Evolutionary conservation across 1,140 invertebrate species (phyloP), one percentile per base, ranked within the genome.

Genomic region (Bradysia coprophila): DNA sequence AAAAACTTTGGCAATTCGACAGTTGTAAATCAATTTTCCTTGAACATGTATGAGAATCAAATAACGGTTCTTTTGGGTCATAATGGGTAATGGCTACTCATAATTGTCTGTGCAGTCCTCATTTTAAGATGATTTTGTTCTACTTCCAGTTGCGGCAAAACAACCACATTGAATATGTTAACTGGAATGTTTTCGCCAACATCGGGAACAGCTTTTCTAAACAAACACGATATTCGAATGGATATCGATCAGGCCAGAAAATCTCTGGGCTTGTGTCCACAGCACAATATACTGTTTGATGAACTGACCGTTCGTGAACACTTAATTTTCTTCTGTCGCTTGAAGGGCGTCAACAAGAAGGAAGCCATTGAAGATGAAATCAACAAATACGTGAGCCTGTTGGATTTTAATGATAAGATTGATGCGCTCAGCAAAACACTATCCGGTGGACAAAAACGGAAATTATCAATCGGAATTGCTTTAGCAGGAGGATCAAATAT

Each of bases 301-400:
- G 76, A 82, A 47, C 64, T 94, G 21, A 92, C 81, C 13, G 87
- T 93, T 3, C 65, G 68, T 21, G 85, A 95, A 60, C 89, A 94
- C 63, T 64, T 94, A 8, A 64, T 76, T 47, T 90, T 91, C 58
- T 92, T 85, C 60, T 74, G 76, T 46, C 62, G 72, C 60, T 67
- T 81, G 51, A 71, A 72, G n/a, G n/a, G n/a, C n/a, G n/a, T n/a
- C n/a, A n/a, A n/a, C n/a, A 75, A 84, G 71, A 40, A 74, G 76
- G 52, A 56, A 61, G 55, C 61, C 19, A 57, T 72, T n/a, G 8
- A 36, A 3, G 45, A 53, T 5, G 68, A 73, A 48, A 64, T 71
- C 37, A 53, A 66, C 23, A 66, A 67, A 47, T 76, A 72, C 48
- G 57, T 73, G 1, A 62, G 78, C 53, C 55, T 87, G 37, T 73